Base-by-base conservation (phyloP, 1,140 invertebrate species). In the Hirudo medicinalis region DNA sequence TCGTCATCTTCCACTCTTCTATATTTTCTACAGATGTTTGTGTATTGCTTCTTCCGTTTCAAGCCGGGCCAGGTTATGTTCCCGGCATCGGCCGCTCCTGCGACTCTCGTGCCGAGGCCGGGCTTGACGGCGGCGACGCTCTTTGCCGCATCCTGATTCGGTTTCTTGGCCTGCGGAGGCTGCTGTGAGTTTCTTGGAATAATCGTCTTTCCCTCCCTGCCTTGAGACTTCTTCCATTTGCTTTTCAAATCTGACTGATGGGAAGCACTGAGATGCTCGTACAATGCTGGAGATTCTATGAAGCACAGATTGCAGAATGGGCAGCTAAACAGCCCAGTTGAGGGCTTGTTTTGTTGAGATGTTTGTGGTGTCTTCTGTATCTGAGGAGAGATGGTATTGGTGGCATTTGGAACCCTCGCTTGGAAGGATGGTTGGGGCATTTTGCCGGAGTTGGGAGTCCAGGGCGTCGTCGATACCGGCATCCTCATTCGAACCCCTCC, bases 231-330 rank as follows among this genome's bases (percentile, higher is more conserved):
- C 43, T 70, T 70, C 69, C 69, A 70, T 49, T 70, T 70, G n/a
- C n/a, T 70, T 25, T 70, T 49, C 69, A 49, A 49, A 40, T 70
- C 69, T 0, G 22, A 36, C 69, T 70, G 43, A 25, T 70, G 69
- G 3, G 32, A 27, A 6, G 19, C 43, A 40, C 53, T 70, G 20
- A 74, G 53, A 40, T 74, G 73, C 55, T 74, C 73, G 36, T 74
- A 74, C 15, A 74, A 69, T 17, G 73, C 70, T 15, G 73, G 73
- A 19, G 73, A 74, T 49, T 74, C 73, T 22, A 63, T 55, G 73
- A 74, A 74, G 27, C 36, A 72, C 40, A 72, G 63, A 20, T 54
- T 40, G 54, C 73, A 74, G 43, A 74, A 72, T 13, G 73, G 73
- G 29, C 73, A 74, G 70, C 70, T 74, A 66, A 67, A 74, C 20